phyloP scores from a whole-genome alignment of 2,797 vertebrate genomes.

The Alca torda region DNA sequence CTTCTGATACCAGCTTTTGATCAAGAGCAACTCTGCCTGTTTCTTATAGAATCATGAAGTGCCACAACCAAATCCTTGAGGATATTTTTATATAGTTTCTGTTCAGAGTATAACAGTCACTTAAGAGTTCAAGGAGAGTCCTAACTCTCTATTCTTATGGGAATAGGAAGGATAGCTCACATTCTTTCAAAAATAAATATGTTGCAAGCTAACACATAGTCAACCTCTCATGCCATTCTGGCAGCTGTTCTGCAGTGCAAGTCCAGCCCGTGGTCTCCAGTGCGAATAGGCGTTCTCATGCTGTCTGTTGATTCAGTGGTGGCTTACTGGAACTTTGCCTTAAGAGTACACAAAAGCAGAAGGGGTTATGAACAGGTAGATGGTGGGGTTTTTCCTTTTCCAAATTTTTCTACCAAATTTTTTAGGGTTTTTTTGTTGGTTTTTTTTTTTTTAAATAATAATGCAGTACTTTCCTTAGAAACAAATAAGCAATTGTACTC shows the following conservation, averaged over 20 bases:
- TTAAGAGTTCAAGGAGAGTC: neutral
- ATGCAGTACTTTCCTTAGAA: neutral
- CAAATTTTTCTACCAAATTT: neutral
- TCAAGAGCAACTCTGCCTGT: neutral
- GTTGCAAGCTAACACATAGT: neutral
- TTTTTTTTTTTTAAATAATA: neutral
- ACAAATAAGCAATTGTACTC: neutral
- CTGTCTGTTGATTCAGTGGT: rapidly evolving
- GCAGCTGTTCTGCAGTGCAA: neutral
- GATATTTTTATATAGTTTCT: neutral
- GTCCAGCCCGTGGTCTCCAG: neutral
- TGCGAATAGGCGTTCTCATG: rapidly evolving
- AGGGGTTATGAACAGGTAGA: neutral
- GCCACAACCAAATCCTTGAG: neutral
- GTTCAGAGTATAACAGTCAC: neutral
- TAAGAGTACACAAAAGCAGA: neutral
- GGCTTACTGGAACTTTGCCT: neutral
- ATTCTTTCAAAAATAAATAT: neutral
- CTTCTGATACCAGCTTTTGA: neutral
- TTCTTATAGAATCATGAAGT: neutral
- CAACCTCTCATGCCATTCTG: neutral
- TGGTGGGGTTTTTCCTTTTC: neutral
- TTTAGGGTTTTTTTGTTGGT: neutral
- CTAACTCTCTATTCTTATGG: neutral
- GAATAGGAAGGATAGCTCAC: neutral